Evolutionary conservation across 2,888 invertebrate genomes (phyloP).

Genomic region (Carcina quercana): DNA sequence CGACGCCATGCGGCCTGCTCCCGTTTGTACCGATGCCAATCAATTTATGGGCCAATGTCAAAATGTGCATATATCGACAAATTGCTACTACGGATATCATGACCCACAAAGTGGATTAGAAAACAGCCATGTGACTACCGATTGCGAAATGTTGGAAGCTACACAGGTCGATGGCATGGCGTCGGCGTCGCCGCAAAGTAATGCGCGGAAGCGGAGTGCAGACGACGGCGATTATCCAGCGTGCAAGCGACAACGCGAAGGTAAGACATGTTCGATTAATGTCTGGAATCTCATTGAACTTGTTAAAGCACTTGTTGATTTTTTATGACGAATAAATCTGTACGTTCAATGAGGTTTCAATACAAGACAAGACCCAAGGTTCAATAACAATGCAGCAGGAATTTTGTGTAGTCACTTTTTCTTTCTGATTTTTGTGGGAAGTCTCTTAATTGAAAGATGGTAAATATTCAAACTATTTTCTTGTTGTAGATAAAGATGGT

Average conservation of each 20-base stretch:
- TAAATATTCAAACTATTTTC: no score
- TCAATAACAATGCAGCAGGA: slow-evolving; percentile 26
- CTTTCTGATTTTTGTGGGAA: slow-evolving; percentile 16
- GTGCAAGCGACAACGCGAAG: slow-evolving; percentile 59
- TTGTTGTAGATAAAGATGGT: background rate
- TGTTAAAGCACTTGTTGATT: no score
- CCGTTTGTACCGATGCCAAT: slow-evolving; percentile 50
- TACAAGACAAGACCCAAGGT: background rate
- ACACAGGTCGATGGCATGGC: slow-evolving; percentile 22
- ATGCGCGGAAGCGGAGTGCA: slow-evolving; percentile 55
- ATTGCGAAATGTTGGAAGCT: slow-evolving; percentile 61
- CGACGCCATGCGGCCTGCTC: slow-evolving; percentile 59
- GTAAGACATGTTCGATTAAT: slow-evolving; percentile 38
- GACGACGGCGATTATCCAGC: slow-evolving; percentile 46
- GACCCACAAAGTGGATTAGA: slow-evolving; percentile 36
- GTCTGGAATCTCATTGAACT: slow-evolving; percentile 42
- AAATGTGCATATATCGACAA: slow-evolving; percentile 63
- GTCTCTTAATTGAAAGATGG: slow-evolving; percentile 11
- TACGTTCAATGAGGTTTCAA: slow-evolving; percentile 36
- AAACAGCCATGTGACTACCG: slow-evolving; percentile 32
- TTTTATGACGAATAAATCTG: slow-evolving; percentile 1
- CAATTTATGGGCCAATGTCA: slow-evolving; percentile 55
- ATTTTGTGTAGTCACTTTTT: slow-evolving; percentile 11
- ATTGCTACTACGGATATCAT: slow-evolving; percentile 71
- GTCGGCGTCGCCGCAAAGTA: slow-evolving; percentile 26